These are phyloP conservation scores for Rhabditophanes sp. DNA, from an alignment of 2,888 invertebrate genomes.

Conservation along the genomic window DNA sequence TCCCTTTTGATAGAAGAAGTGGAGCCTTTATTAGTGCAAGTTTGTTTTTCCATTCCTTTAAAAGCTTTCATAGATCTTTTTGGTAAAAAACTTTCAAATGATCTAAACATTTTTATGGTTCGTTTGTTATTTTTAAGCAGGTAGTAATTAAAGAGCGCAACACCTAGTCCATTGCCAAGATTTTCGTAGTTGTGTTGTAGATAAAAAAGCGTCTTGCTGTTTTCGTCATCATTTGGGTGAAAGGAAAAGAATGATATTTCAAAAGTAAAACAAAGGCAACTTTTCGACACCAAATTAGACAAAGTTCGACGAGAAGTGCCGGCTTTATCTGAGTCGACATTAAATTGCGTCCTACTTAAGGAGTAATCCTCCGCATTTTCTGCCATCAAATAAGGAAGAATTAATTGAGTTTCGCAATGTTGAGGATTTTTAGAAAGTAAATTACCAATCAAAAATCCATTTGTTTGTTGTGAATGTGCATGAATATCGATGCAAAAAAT, in stretches of 20 bases:
- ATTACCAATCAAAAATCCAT: slow-evolving; percentile 17
- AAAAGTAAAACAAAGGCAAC: slow-evolving; percentile 29
- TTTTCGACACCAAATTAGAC: slow-evolving; percentile 11
- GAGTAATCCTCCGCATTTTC: slow-evolving; percentile 76
- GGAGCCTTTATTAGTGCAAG: no score
- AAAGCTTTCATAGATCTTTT: slow-evolving; percentile 10
- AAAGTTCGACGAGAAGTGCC: slow-evolving; percentile 60
- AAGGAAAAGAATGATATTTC: slow-evolving; percentile 36
- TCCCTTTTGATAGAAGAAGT: no score
- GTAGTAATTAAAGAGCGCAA: slow-evolving; percentile 13
- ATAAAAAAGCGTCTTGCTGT: slow-evolving; percentile 20
- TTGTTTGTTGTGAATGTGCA: slow-evolving; percentile 60
- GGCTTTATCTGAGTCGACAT: slow-evolving; percentile 66
- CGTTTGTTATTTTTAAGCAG: slow-evolving; percentile 12
- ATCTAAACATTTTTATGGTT: slow-evolving; percentile 10
- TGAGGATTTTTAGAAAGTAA: slow-evolving; percentile 6
- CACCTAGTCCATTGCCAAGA: slow-evolving; percentile 13
- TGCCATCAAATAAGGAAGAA: slow-evolving; percentile 77
- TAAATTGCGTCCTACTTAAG: slow-evolving; percentile 70
- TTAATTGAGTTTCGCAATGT: slow-evolving; percentile 74
- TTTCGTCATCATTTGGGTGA: slow-evolving; percentile 16
- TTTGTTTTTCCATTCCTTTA: slow-evolving; percentile 8
- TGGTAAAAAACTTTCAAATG: slow-evolving; percentile 15
- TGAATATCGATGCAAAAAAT: slow-evolving; percentile 90
- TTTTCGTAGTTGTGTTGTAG: slow-evolving; percentile 20